Base-by-base conservation (phyloP, 2,113 vertebrate species). In the Podarcis muralis region DNA sequence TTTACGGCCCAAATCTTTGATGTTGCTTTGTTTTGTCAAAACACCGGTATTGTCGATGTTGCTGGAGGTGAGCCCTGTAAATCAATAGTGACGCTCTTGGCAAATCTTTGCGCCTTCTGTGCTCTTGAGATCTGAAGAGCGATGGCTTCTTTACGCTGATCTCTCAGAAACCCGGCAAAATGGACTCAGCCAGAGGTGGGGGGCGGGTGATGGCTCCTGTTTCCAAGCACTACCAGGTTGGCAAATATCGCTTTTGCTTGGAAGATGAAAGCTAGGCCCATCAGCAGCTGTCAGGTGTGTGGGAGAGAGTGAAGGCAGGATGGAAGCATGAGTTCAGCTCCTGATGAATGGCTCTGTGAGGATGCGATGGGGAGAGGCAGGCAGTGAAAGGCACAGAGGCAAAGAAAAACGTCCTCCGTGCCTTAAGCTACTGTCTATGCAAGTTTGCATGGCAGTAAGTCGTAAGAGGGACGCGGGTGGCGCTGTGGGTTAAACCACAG, bases 11-110 rank as follows among this genome's bases (percentile, higher is more conserved):
- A 8, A 22, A 23, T 66, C 30, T 57, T 93, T 80, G 91, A 89
- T 91, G 92, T 85, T 81, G 84, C 88, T 95, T 96, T 90, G 88
- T 89, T 96, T 93, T 95, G 92, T 94, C 93, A 87, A 93, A 87
- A 94, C 89, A 93, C 93, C 94, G 94, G 92, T 92, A 74, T 74
- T 89, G 87, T 93, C 92, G 91, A 68, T 94, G 93, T 92, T 96
- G 91, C 93, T 91, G 94, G 94, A 96, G 91, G 94, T 93, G 93
- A 97, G 92, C 85, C 76, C 90, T 90, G 68, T 88, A 94, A 95
- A 95, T 95, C 94, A 91, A 94, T 59, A 87, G 83, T 78, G 48
- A 20, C 23, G 65, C 82, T 83, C 90, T 81, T 66, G 87, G 80
- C 66, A 88, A 85, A 68, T 79, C 23, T 2, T 76, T 72, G 72